Evolutionary conservation across 2,797 vertebrate species (phyloP), one percentile per base, ranked within the genome.

Genomic region (Sardinella longiceps): DNA sequence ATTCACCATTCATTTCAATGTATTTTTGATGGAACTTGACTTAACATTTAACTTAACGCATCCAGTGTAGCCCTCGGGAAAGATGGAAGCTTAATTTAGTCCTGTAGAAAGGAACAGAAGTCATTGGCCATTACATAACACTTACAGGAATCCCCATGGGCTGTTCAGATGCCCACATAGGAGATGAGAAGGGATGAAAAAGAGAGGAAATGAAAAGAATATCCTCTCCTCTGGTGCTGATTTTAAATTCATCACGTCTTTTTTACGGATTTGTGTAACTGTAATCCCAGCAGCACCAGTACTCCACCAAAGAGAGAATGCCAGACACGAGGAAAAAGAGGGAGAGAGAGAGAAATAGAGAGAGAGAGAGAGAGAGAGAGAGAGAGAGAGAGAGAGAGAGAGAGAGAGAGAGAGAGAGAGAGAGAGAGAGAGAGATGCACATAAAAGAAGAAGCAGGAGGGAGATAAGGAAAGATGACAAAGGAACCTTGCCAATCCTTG

Each of bases 251-350:
- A 37, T 33, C 39, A 15, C 33, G 20, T 18, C 30, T 74, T 4
- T 74, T 39, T 39, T 74, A 33, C 1, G 33, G 66, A 39, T 74
- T 74, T 74, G 14, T 39, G 43, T 45, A 70, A 84, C 48, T 43
- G 45, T 80, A 84, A 83, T 60, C 53, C 60, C 48, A n/a, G 20
- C 0, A 5, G 37, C 51, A 39, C 30, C n/a, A 37, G 5, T 23
- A 37, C 66, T 80, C 33, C 63, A 56, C 70, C 83, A 84, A 58
- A 53, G 66, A 39, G 66, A 20, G 33, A 74, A 28, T 10, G 46
- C 7, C 46, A 66, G 63, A 66, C 9, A 80, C 9, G 46, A 30
- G 28, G 80, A 33, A 7, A 46, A 4, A 45, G 45, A 48, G 81
- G 3, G 3, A 14, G 1, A 81, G 33, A 45, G 28, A 37, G 5